Percentiles rank a stretch among this genome's conserved stretches.
phyloP scores from a whole-genome alignment of 2,113 vertebrate genomes.

The Bos taurus region ARS-UCD2.0 NC_037329.1:26292501-26293000 shows the following conservation, averaged over 20 bases:
- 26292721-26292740: not conserved
- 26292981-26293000: not conserved
- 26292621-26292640: not conserved
- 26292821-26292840: not conserved
- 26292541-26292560: conserved; percentile 13
- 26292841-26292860: not conserved
- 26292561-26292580: conserved; percentile 37
- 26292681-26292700: not conserved
- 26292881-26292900: not conserved
- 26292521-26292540: conserved; percentile 31
- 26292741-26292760: not conserved
- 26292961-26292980: not conserved
- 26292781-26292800: not conserved
- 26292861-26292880: not conserved
- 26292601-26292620: not conserved
- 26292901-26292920: not conserved
- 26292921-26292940: not conserved
- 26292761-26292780: not conserved
- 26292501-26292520: conserved; percentile 5
- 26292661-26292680: not conserved
- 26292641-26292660: not conserved
- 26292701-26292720: not conserved
- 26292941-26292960: not conserved
- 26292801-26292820: not conserved
- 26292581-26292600: conserved; percentile 22